phyloP scores from a whole-genome alignment of 2,888 invertebrate species.

The Acrobasis suavella region DNA sequence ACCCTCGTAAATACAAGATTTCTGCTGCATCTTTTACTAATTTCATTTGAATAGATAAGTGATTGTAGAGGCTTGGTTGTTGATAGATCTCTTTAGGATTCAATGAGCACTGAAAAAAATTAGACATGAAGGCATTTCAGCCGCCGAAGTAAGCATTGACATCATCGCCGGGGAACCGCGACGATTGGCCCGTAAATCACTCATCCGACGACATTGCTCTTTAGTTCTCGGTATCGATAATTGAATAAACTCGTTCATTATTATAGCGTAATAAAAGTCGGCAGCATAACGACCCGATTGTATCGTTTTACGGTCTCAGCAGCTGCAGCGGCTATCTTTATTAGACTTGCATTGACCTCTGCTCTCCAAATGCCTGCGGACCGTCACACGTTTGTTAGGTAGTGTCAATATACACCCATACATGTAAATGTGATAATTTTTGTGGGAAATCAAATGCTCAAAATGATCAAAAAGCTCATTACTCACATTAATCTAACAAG shows the following conservation, averaged over 20 bases:
- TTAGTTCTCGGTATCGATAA: slow-evolving; percentile 72
- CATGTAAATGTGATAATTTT: background rate
- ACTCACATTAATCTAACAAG: no score
- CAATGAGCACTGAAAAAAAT: no score
- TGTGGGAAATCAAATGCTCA: no score
- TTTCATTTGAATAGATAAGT: no score
- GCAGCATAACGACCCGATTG: slow-evolving; percentile 66
- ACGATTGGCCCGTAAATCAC: slow-evolving; percentile 58
- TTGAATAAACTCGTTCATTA: slow-evolving; percentile 79
- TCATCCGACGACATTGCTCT: slow-evolving; percentile 67
- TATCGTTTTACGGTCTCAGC: slow-evolving; percentile 68
- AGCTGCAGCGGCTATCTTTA: slow-evolving; percentile 73
- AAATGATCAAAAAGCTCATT: no score
- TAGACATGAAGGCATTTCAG: background rate
- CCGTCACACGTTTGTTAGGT: slow-evolving; percentile 28
- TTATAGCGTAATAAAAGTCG: slow-evolving; percentile 66
- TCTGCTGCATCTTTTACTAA: no score
- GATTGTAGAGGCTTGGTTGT: no score
- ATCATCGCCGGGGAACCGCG: slow-evolving; percentile 32
- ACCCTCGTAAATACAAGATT: no score
- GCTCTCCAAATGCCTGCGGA: slow-evolving; percentile 39
- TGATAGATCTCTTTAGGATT: no score
- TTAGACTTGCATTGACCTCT: slow-evolving; percentile 67
- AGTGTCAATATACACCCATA: background rate
- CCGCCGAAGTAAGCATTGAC: slow-evolving; percentile 30